phyloP scores from a whole-genome alignment of 2,888 invertebrate genomes.

The Patella caerulea region DNA sequence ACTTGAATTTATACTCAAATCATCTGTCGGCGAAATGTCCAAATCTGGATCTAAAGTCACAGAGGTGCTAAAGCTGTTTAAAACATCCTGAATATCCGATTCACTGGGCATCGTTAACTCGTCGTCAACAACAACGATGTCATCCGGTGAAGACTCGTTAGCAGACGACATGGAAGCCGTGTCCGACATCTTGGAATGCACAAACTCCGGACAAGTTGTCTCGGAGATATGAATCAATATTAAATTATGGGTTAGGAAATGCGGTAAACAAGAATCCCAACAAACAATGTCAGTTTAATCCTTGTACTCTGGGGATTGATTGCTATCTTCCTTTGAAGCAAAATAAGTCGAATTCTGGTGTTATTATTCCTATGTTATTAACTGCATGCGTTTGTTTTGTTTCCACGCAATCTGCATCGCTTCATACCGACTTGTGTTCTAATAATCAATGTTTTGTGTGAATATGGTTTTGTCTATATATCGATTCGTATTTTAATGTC shows the following conservation, averaged over 20 bases:
- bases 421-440: neutral
- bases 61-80: slow-evolving; percentile 20
- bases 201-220: too few relatives aligned
- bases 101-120: slow-evolving; percentile 22
- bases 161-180: neutral
- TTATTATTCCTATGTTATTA: neutral
- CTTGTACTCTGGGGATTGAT: too few relatives aligned
- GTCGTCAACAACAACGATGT: neutral
- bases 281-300: too few relatives aligned
- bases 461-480: too few relatives aligned
- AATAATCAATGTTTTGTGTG: too few relatives aligned
- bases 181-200: neutral
- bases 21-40: slow-evolving; percentile 24
- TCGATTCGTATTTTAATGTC: too few relatives aligned
- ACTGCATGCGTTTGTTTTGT: neutral
- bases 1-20: slow-evolving; percentile 1
- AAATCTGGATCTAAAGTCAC: slow-evolving; percentile 28
- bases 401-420: neutral
- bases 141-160: neutral
- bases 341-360: too few relatives aligned
- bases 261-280: too few relatives aligned
- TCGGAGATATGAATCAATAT: too few relatives aligned
- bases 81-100: slow-evolving; percentile 23
- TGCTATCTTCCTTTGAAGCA: too few relatives aligned
- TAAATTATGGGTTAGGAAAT: too few relatives aligned